Evolutionary conservation across 2,797 vertebrate species (phyloP), one percentile per base, ranked within the genome.

Genomic region (Balearica regulorum): DNA sequence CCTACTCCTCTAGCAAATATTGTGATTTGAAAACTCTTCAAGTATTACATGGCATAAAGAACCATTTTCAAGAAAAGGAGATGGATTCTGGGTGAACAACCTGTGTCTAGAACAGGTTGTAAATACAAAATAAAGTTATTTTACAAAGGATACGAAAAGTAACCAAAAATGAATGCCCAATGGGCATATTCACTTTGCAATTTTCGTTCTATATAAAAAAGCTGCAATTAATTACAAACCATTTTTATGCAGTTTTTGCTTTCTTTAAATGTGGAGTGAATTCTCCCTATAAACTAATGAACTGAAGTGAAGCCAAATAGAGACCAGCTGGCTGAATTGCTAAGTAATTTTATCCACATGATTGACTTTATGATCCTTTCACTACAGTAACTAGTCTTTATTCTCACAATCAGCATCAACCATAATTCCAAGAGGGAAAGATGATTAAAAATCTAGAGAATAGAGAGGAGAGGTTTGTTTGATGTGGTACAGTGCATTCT

Each of bases 291-390:
- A 98, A 98, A 98, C 97, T 98, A 98, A 98, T 98, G 98, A 98
- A 98, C 98, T 97, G 96, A 97, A 97, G 94, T 97, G 97, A 96
- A 97, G 97, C 97, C 98, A 99, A 98, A 98, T 98, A 98, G 98
- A 98, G 98, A 98, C 98, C 97, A 98, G 98, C 98, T 99, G 99
- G 99, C 98, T 98, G 98, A 98, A 99, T 98, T 98, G 98, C 98
- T 96, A 98, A 98, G 98, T 99, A 99, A 99, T 99, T 99, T 98
- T 97, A 99, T 98, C 98, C 98, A 98, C 98, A 98, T 99, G 99
- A 99, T 99, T 99, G 99, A 99, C 98, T 99, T 99, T 98, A 99
- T 99, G 99, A 99, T 99, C 98, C 98, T 98, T 99, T 98, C 97
- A 98, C 98, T 98, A 98, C 98, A 98, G 98, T 98, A 99, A 99